Base-by-base conservation (phyloP, 2,797 vertebrate genomes). In the Propithecus deckenii region DNA sequence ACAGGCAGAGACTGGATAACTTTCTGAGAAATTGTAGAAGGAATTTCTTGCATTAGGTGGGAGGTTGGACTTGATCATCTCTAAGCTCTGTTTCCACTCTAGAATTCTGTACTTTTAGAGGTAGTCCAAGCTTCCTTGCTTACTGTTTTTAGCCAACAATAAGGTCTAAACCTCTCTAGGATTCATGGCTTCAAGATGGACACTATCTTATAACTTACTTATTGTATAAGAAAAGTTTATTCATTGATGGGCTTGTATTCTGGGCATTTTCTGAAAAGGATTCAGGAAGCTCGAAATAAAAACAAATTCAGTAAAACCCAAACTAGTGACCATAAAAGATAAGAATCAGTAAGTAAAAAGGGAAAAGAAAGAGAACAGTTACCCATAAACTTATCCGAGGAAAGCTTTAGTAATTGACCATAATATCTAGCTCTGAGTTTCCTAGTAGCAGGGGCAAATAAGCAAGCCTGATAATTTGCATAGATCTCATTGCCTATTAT, bases 251-350 rank as follows among this genome's bases (percentile, higher is more conserved):
- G 14, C 69, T 83, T 91, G 18, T 89, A 52, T 25, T 89, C 43
- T 92, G 80, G 61, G 38, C 20, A 28, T 48, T 94, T 86, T 97
- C 83, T 38, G 78, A 71, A 81, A 76, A 46, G 50, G 18, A 69
- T 84, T 95, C 94, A 84, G 74, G 55, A 67, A 72, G 32, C 81
- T 90, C 90, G 88, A 95, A 96, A 89, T 97, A 94, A 95, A 89
- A 92, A 43, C 9, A 78, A 20, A 28, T 43, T 59, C 38, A 59
- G 28, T 86, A 74, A 97, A 65, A 87, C 18, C 65, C 61, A 89
- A 86, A 69, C 50, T 74, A 69, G 59, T 90, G 59, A 72, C 55
- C 72, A 84, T 52, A 20, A 93, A 95, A 79, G 55, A 85, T 67
- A 94, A 95, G 41, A 93, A 87, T n/a, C 59, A 91, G 1, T 94